A percentile compares a stretch with the other conserved stretches of the same genome.
Evolutionary conservation across 1,140 invertebrate genomes (phyloP).

Genomic region (Ceratina australensis): DNA sequence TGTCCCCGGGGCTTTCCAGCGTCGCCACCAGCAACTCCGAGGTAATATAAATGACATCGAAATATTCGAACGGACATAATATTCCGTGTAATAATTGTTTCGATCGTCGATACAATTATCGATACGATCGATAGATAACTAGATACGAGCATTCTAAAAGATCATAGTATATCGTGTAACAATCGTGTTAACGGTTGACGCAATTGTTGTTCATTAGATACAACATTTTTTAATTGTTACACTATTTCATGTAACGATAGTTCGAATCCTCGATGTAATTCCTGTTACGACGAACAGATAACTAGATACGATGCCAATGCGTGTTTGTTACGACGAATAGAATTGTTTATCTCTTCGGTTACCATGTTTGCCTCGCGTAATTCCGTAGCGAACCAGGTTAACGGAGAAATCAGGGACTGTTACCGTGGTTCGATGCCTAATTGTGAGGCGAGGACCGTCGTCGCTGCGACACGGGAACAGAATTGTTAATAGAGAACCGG

Average conservation of each 20-base stretch:
- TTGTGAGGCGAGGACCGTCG: slow-evolving; percentile 19
- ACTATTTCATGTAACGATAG: no score
- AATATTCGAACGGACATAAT: no score
- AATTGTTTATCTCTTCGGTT: not conserved
- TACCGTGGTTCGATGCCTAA: slow-evolving; percentile 25
- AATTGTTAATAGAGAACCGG: slow-evolving; percentile 36
- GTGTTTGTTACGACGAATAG: not conserved
- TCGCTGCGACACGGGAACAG: slow-evolving; percentile 15
- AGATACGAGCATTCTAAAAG: no score
- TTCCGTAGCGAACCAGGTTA: not conserved
- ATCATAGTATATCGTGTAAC: no score
- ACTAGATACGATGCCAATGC: no score
- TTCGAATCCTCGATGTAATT: not conserved
- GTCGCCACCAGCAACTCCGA: slow-evolving; percentile 88
- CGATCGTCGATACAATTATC: no score
- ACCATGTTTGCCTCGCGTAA: not conserved
- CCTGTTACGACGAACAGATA: slow-evolving; percentile 3
- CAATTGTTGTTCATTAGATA: no score
- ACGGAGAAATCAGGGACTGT: slow-evolving; percentile 41
- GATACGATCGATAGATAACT: no score
- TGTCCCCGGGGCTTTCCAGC: slow-evolving; percentile 87
- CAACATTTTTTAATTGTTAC: no score
- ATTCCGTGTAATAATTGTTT: no score
- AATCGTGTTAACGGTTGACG: no score
- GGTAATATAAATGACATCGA: slow-evolving; percentile 79